Base-by-base conservation (phyloP, 2,888 invertebrate genomes). In the Morpho deidamia region DNA sequence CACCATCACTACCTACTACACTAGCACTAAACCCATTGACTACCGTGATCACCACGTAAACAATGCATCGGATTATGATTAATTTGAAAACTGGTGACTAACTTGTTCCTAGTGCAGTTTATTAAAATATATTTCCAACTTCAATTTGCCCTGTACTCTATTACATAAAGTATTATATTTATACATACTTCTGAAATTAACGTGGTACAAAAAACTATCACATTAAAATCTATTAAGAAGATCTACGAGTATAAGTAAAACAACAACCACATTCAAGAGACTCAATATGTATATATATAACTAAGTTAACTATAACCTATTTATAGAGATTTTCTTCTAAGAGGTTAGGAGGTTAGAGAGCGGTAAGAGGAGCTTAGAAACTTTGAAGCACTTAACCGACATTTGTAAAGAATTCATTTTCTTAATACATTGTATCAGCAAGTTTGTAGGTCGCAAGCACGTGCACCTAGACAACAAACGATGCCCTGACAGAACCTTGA, bases 311-410 rank as follows among this genome's bases (percentile, higher is more conserved):
- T n/a, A 14, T 42, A 49, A 49, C 49, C 49, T 35, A 48, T 48
- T 32, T 51, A 14, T n/a, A 47, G 42, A 49, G 42, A 39, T n/a
- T n/a, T n/a, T n/a, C n/a, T n/a, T n/a, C n/a, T n/a, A n/a, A n/a
- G n/a, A n/a, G n/a, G 43, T 38, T 47, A 37, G 47, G 45, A 14
- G 14, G 14, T 14, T 14, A 14, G 14, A 14, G 14, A 33, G 53
- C 50, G 47, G 53, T 58, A 53, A 53, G 53, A 14, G 50, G 53
- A 51, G 54, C 57, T 59, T 44, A 45, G 47, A 59, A 59, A 59
- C 56, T 59, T 59, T 53, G 51, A 44, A 56, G 50, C 56, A 53
- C 59, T 59, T 51, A 56, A 56, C 53, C 58, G 56, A 54, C 39
- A 45, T 53, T 49, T 37, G 41, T 43, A 39, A 44, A n/a, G 47